Evolutionary conservation across 2,113 vertebrate genomes (phyloP).

Genomic region (Labeo rohita): DNA sequence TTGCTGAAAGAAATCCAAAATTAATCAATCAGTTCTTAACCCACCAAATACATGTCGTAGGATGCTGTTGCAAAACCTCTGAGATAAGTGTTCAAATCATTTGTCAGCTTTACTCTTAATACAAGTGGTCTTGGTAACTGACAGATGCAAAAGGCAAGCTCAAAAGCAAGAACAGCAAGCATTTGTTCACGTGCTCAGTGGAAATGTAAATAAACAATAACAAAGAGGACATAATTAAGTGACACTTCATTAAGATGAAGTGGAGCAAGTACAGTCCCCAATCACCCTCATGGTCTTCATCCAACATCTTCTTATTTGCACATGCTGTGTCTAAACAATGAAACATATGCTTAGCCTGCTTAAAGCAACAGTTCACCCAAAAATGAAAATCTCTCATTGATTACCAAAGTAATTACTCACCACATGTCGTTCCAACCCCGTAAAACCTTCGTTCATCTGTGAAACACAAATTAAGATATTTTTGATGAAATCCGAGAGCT

Average conservation of each 20-base stretch:
- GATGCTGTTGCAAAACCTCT: background rate
- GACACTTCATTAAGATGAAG: background rate
- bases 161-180: background rate
- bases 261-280: background rate
- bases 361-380: no score
- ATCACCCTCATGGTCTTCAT: background rate
- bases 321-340: background rate
- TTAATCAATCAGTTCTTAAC: background rate
- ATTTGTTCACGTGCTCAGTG: background rate
- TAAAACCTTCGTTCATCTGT: no score
- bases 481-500: no score
- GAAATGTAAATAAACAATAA: background rate
- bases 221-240: background rate
- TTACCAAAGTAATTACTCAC: no score
- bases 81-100: background rate
- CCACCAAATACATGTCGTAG: background rate
- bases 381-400: no score
- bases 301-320: background rate
- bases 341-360: background rate
- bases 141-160: background rate
- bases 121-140: background rate
- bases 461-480: no score
- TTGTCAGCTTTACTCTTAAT: background rate
- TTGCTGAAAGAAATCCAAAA: background rate
- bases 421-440: no score